phyloP scores from a whole-genome alignment of 1,140 invertebrate genomes.

The Nasonia longicornis region DNA sequence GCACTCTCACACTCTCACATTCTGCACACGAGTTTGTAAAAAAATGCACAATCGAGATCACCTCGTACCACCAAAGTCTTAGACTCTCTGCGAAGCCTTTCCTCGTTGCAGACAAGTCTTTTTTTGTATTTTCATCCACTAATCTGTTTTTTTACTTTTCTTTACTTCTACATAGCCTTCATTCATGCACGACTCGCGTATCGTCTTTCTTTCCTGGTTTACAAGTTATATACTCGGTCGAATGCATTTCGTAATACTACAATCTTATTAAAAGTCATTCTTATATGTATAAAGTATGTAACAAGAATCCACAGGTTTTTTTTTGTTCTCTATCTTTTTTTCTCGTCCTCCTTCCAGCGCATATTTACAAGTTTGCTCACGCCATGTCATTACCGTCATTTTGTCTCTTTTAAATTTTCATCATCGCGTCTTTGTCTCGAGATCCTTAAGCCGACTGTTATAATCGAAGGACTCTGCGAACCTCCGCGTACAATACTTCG shows the following conservation, averaged over 20 bases:
- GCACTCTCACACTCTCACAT: not conserved
- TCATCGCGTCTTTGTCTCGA: slow-evolving; percentile 5
- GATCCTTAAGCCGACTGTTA: slow-evolving; percentile 6
- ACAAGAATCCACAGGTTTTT: slow-evolving; percentile 57
- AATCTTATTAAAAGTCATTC: slow-evolving; percentile 43
- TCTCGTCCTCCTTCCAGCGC: not conserved
- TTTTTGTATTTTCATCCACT: slow-evolving; percentile 18
- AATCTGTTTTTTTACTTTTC: slow-evolving; percentile 11
- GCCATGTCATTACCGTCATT: not conserved
- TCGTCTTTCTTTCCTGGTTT: slow-evolving; percentile 26
- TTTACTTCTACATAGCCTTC: slow-evolving; percentile 10
- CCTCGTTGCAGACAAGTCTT: slow-evolving; percentile 29
- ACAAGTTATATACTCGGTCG: slow-evolving; percentile 23
- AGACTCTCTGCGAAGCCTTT: slow-evolving; percentile 15
- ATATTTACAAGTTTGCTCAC: slow-evolving; percentile 39
- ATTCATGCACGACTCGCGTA: not conserved
- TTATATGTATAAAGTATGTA: slow-evolving; percentile 55
- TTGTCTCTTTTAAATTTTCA: slow-evolving; percentile 16
- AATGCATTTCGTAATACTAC: slow-evolving; percentile 43
- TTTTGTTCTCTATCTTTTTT: slow-evolving; percentile 46
- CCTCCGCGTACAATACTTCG: slow-evolving; percentile 2
- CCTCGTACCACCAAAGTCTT: slow-evolving; percentile 18
- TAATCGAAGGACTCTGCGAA: slow-evolving; percentile 17
- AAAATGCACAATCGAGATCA: slow-evolving; percentile 47
- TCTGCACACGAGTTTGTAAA: slow-evolving; percentile 32